A percentile compares a stretch with the other conserved stretches of the same genome.
phyloP scores from a whole-genome alignment of 2,113 vertebrate genomes.

The Ictidomys tridecemlineatus region DNA sequence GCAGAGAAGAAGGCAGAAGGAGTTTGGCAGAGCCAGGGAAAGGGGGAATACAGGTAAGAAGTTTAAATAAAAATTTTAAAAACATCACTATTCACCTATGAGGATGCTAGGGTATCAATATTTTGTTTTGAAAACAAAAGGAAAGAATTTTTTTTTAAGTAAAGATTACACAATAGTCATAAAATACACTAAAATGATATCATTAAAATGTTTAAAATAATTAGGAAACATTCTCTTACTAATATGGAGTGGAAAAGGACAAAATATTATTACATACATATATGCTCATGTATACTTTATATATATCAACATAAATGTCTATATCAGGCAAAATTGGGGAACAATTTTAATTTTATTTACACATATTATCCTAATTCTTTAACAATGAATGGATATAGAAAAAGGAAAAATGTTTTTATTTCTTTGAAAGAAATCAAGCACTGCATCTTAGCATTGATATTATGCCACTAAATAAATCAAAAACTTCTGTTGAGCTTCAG shows the following conservation, averaged over 20 bases:
- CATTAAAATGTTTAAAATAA: slow-evolving; percentile 48
- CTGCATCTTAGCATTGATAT: neutral
- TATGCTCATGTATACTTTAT: neutral
- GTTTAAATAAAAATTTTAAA: neutral
- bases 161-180: neutral
- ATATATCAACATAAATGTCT: neutral
- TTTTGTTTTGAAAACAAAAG: slow-evolving; percentile 38
- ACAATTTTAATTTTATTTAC: slow-evolving; percentile 53
- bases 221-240: neutral
- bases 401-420: slow-evolving; percentile 21
- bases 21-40: neutral
- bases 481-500: slow-evolving; percentile 37
- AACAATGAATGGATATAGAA: slow-evolving; percentile 14
- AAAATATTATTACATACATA: neutral
- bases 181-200: neutral
- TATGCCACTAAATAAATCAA: slow-evolving; percentile 53
- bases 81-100: neutral
- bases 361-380: neutral
- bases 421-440: slow-evolving; percentile 39
- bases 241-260: neutral
- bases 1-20: neutral
- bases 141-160: neutral
- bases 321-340: neutral
- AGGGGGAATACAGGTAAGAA: neutral
- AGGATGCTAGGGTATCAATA: neutral